Conservation (phyloP, 1,140 invertebrate genomes). For the Penaeus vannamei region DNA sequence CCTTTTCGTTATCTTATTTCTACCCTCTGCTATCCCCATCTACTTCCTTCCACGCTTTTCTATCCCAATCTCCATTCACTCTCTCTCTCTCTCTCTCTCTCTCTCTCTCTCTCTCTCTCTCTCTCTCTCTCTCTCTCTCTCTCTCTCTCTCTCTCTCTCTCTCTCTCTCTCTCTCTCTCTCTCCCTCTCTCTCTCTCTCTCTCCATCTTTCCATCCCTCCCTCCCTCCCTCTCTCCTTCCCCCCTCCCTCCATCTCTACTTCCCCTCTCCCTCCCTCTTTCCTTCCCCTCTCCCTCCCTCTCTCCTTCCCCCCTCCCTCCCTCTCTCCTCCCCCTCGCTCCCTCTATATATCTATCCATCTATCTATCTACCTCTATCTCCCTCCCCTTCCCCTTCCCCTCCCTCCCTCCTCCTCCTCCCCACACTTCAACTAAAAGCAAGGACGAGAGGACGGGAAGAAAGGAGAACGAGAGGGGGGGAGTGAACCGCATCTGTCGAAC, state of each 20-base stretch:
- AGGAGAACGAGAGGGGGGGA: background rate
- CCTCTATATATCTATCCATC: no score
- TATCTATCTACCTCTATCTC: background rate
- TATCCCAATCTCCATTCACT: no score
- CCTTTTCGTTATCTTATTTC: background rate
- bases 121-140: no score
- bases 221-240: no score
- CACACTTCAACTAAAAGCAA: background rate
- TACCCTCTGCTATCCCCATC: background rate
- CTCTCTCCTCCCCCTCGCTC: background rate
- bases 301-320: background rate
- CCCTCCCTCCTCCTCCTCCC: background rate
- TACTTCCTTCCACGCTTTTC: no score
- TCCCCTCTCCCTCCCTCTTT: background rate
- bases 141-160: no score
- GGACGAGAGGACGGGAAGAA: background rate
- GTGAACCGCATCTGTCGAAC: no score
- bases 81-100: background rate
- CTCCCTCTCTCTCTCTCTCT: no score
- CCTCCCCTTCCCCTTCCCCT: background rate
- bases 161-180: constrained; percentile 11
- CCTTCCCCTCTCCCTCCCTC: background rate
- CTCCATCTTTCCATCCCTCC: no score
- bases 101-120: background rate
- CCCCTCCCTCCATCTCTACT: no score